Percentiles rank a stretch among this genome's conserved stretches.
These are phyloP conservation scores for Tympanoctomys barrerae DNA, from an alignment of 2,797 vertebrate genomes.

Conservation along the genomic window DNA sequence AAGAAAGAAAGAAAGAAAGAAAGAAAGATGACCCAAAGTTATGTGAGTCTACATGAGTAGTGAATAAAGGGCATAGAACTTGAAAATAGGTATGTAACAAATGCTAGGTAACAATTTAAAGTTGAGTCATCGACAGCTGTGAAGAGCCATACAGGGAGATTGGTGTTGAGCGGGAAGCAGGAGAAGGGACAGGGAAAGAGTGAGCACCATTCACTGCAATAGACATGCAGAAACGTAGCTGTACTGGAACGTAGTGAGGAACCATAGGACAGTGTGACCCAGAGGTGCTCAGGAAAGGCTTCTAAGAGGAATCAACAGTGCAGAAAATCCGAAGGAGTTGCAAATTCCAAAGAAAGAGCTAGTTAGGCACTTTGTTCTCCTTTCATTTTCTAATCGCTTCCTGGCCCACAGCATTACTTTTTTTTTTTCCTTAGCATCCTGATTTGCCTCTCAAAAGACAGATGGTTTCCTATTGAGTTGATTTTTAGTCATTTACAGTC, in stretches of 20 bases:
- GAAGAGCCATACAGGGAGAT: neutral
- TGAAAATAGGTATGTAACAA: neutral
- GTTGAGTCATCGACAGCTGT: neutral
- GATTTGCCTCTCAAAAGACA: neutral
- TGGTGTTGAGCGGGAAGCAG: neutral
- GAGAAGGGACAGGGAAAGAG: neutral
- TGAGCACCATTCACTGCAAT: neutral
- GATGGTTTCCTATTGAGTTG: neutral
- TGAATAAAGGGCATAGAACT: neutral
- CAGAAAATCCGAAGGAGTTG: neutral
- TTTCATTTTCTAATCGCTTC: neutral
- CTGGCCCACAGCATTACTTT: neutral
- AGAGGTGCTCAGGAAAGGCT: neutral
- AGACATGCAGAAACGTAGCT: neutral
- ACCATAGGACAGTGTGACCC: neutral
- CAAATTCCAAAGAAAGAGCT: neutral
- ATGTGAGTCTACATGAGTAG: neutral
- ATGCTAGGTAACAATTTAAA: neutral
- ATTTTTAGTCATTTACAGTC: neutral
- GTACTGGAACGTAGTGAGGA: neutral
- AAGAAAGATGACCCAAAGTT: neutral
- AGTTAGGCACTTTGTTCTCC: neutral
- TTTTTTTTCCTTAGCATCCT: neutral
- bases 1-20: too few relatives aligned
- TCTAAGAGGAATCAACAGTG: conserved; percentile 1